Evolutionary conservation across 2,797 vertebrate species (phyloP).

Genomic region (Cichlasoma orientale): DNA sequence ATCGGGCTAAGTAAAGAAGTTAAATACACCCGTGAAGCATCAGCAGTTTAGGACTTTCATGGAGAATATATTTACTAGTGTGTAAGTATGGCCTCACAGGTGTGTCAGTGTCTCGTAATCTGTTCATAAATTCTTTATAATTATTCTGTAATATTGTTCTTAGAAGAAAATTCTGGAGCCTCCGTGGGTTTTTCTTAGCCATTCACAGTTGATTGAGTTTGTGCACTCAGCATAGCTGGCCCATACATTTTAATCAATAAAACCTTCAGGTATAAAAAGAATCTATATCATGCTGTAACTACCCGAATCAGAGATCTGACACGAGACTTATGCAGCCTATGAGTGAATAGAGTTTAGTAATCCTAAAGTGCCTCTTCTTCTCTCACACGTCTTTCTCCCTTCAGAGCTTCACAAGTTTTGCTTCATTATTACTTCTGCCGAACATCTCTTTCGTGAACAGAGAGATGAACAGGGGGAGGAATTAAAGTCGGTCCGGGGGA

Average conservation of each 20-base stretch:
- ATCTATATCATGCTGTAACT: conserved; percentile 41
- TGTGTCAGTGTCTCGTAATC: neutral
- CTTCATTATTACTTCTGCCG: conserved; percentile 70
- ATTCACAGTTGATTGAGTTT: conserved; percentile 11
- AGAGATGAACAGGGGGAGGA: conserved; percentile 50
- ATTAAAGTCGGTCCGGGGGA: conserved; percentile 47
- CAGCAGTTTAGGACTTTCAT: neutral
- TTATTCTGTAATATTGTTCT: neutral
- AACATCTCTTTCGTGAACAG: conserved; percentile 68
- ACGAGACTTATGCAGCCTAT: conserved; percentile 33
- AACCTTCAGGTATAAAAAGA: conserved; percentile 39
- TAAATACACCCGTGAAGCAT: neutral
- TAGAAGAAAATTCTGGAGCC: neutral
- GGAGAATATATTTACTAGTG: neutral
- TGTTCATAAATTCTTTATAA: neutral
- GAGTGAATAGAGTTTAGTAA: conserved; percentile 54
- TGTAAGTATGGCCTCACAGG: neutral
- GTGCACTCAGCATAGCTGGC: conserved; percentile 7
- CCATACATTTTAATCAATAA: conserved; percentile 51
- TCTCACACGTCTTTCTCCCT: conserved; percentile 23
- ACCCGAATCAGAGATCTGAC: conserved; percentile 46
- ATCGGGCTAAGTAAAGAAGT: neutral
- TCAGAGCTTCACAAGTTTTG: conserved; percentile 57
- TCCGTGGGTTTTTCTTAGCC: neutral
- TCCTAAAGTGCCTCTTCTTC: conserved; percentile 49